Conservation (phyloP, 2,888 invertebrate species). For the Lasioglossum oenotherae region DNA sequence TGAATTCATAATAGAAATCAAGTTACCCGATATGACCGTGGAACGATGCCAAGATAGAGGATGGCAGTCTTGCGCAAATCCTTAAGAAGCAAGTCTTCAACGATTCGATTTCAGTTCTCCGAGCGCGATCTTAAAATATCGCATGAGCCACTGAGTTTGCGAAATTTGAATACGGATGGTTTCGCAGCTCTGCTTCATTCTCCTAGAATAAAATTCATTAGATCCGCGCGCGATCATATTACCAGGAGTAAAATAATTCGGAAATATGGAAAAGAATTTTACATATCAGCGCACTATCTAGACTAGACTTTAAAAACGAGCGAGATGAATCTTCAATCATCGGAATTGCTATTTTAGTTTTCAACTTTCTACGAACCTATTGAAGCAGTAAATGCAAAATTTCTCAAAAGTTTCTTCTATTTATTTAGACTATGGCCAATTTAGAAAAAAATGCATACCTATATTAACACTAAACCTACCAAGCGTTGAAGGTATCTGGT, state of each 20-base stretch:
- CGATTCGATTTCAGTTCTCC: not conserved
- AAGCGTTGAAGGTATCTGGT: too few relatives aligned
- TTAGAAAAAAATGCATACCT: too few relatives aligned
- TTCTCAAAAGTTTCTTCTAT: not conserved
- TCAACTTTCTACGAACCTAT: too few relatives aligned
- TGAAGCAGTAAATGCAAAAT: not conserved
- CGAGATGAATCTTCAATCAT: too few relatives aligned
- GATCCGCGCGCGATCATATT: not conserved
- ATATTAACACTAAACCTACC: too few relatives aligned
- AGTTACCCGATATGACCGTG: not conserved
- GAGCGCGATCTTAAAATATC: not conserved
- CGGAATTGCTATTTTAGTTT: too few relatives aligned
- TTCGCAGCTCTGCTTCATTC: not conserved
- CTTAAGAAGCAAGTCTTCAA: not conserved
- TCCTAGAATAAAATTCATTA: not conserved
- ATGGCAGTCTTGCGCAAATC: not conserved
- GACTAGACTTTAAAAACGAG: too few relatives aligned
- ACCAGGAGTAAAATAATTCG: not conserved
- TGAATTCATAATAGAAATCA: not conserved
- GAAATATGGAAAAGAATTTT: not conserved
- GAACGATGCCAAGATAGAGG: constrained; percentile 6
- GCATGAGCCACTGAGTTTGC: not conserved
- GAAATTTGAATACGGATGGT: not conserved
- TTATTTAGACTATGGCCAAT: not conserved
- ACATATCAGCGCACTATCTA: too few relatives aligned